phyloP scores from a whole-genome alignment of 2,113 vertebrate genomes.

The Scolopax mira region DNA sequence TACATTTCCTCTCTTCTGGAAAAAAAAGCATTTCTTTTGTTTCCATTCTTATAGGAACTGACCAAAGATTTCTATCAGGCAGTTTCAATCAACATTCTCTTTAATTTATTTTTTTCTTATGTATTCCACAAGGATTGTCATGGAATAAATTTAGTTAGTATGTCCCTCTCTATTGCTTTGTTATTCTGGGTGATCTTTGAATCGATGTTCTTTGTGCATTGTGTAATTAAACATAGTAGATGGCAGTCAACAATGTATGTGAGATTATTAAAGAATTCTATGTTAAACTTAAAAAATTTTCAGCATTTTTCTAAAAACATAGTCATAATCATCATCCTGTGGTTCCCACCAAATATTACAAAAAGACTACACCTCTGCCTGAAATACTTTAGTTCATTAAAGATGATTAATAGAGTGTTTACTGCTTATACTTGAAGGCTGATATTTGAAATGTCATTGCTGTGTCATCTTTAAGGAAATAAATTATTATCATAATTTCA shows the following conservation, averaged over 20 bases:
- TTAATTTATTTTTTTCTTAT: neutral
- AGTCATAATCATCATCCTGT: neutral
- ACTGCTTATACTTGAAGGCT: slow-evolving; percentile 13
- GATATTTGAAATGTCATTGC: slow-evolving; percentile 43
- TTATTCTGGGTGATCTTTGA: neutral
- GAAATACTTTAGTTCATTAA: neutral
- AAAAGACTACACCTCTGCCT: neutral
- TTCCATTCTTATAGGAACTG: neutral
- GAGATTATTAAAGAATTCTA: neutral
- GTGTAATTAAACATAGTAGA: neutral
- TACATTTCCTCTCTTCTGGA: neutral
- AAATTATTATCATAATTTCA: slow-evolving; percentile 27
- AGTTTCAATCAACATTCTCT: neutral
- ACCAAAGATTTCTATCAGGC: neutral
- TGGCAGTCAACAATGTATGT: neutral
- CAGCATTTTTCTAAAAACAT: neutral
- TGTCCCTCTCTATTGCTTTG: neutral
- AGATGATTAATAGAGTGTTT: slow-evolving; percentile 36
- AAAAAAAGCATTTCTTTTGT: neutral
- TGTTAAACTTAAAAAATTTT: neutral
- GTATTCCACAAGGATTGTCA: neutral
- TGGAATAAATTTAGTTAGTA: neutral
- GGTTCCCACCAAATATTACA: neutral
- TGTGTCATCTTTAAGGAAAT: slow-evolving; percentile 5
- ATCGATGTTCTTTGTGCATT: neutral